phyloP scores from a whole-genome alignment of 2,888 invertebrate genomes.

The Polia nebulosa region DNA sequence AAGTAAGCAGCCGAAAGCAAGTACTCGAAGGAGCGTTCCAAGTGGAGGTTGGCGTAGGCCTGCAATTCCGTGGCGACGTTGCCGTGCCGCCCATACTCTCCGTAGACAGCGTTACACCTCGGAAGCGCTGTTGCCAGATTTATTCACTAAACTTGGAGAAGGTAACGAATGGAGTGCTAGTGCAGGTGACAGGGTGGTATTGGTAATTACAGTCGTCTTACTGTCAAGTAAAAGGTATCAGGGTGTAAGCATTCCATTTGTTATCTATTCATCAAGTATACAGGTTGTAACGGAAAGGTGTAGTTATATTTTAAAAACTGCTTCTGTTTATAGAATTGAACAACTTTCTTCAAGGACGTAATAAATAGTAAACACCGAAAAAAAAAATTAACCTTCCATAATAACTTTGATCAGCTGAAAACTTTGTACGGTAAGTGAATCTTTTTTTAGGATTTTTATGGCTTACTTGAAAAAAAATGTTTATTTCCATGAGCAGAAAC shows the following conservation, averaged over 20 bases:
- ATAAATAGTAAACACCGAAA: no score
- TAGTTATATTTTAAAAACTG: no score
- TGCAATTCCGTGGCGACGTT: conserved; percentile 82
- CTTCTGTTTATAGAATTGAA: no score
- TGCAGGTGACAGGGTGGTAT: background rate
- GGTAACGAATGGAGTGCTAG: conserved; percentile 33
- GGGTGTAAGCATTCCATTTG: conserved; percentile 17
- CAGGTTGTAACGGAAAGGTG: background rate
- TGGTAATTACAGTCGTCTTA: background rate
- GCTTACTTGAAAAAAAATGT: no score
- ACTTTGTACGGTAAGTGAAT: no score
- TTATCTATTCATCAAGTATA: background rate
- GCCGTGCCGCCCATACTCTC: conserved; percentile 89
- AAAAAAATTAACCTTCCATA: no score
- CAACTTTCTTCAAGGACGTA: no score
- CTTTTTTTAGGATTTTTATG: no score
- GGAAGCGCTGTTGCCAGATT: conserved; percentile 76
- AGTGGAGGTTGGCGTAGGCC: conserved; percentile 92
- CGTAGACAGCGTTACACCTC: conserved; percentile 93
- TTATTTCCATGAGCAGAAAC: no score
- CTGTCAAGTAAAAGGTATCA: background rate
- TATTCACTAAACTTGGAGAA: conserved; percentile 22
- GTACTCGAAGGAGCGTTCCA: conserved; percentile 94
- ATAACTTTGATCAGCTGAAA: no score
- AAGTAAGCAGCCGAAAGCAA: conserved; percentile 94